Percentiles rank a stretch among this genome's conserved stretches.
These are phyloP conservation scores for Sthenelais limicola DNA, from an alignment of 2,888 invertebrate genomes.

Conservation along the genomic window DNA sequence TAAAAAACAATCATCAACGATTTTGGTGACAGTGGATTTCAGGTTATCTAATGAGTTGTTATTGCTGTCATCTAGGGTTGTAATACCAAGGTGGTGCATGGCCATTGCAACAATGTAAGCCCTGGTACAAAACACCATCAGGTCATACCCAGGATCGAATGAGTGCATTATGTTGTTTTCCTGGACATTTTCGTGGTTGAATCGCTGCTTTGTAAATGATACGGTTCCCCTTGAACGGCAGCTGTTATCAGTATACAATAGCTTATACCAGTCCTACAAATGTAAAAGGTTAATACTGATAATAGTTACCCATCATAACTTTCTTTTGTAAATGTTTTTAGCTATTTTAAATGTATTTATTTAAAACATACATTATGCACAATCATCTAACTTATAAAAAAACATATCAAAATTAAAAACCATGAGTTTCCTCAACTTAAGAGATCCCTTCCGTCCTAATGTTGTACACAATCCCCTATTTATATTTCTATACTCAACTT, in stretches of 20 bases:
- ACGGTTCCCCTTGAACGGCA: background rate
- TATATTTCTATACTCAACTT: too few relatives aligned
- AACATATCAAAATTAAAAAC: background rate
- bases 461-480: too few relatives aligned
- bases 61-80: background rate
- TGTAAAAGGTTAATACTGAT: background rate
- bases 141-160: background rate
- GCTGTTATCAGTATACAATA: background rate
- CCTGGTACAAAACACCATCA: background rate
- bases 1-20: background rate
- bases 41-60: background rate
- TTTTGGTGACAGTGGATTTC: background rate
- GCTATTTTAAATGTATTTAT: too few relatives aligned
- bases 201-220: background rate
- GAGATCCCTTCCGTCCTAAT: too few relatives aligned
- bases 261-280: conserved; percentile 1
- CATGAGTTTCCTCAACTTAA: background rate
- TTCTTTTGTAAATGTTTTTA: too few relatives aligned
- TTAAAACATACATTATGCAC: too few relatives aligned
- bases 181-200: background rate
- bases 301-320: background rate
- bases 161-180: background rate
- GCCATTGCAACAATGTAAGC: background rate
- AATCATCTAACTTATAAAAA: too few relatives aligned
- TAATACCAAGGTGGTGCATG: background rate